Base-by-base conservation (phyloP, 2,113 vertebrate species). In the Xiphias gladius region DNA sequence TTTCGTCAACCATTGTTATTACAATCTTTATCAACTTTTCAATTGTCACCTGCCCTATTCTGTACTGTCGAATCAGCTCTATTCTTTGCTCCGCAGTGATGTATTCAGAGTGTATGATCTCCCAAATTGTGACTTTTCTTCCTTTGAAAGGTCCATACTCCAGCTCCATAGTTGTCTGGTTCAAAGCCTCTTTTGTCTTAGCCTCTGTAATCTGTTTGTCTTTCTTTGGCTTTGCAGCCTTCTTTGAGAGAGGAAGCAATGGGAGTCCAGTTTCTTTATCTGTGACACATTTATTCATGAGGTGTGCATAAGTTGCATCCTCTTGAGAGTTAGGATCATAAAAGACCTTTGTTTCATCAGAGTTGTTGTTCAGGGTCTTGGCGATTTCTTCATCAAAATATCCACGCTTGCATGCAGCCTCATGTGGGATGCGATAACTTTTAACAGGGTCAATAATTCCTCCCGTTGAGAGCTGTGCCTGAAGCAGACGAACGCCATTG, bases 81-180 rank as follows among this genome's bases (percentile, higher is more conserved):
- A 93, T 92, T 65, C 97, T 94, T 91, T 98, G 97, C 62, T 97
- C 97, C 65, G 97, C 97, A 0, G 96, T 97, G 81, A 99, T 96
- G 91, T 98, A 99, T 52, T 98, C 96, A 0, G 98, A 99, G 89
- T 97, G 95, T 26, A 99, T 97, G 73, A 99, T 95, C 62, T 99
- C 98, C 98, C 98, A 99, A 41, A 99, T 92, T 0, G 96, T 98
- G 79, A 98, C 90, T 0, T 94, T 96, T 90, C 80, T 95, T 68
- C 97, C 98, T 90, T 96, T 96, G 86, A 98, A 95, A 80, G 94
- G 94, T 81, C 98, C 98, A 59, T 94, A 91, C 0, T 97, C 96
- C 11, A 99, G 94, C 64, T 98, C 97, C 0, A 99, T 78, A 0
- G 94, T 92, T 0, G 96, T 84, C 83, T 97, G 96, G 82, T 94